Base-by-base conservation (phyloP, 2,113 vertebrate genomes). In the Mus pahari region DNA sequence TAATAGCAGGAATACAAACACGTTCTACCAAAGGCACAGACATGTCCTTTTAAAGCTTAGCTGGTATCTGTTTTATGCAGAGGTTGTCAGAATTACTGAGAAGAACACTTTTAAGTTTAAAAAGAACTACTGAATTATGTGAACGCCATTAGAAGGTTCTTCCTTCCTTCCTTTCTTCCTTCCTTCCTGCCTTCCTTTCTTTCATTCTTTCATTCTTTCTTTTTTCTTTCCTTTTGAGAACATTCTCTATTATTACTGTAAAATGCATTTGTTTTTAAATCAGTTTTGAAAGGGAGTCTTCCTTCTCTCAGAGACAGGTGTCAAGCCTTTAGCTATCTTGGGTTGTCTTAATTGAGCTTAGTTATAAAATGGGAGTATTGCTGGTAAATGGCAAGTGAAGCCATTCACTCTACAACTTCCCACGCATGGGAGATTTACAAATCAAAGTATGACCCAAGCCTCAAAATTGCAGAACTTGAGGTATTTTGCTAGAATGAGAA, bases 21-120 rank as follows among this genome's bases (percentile, higher is more conserved):
- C n/a, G n/a, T 20, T 87, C 0, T 10, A 66, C 7, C n/a, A n/a
- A 87, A 93, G 28, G 9, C 39, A 64, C 4, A 94, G 48, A 78
- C 50, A 60, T 28, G 17, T 86, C 20, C 4, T 71, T 94, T 31
- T 24, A 53, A 50, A 62, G 31, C 36, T 14, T 33, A 93, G 19
- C 4, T 66, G 82, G n/a, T 45, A 70, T 12, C 58, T 71, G 26
- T 66, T 94, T 36, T 79, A 17, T 55, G 4, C 28, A 42, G 22
- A 62, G 26, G 2, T 14, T 86, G 3, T 90, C 36, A 86, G 3
- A 92, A 92, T 84, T 78, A 89, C 60, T 45, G 39, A 90, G 68
- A 70, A 90, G 48, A 0, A 39, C 48, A 88, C 48, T 89, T 89
- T 91, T 55, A 78, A 79, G 3, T 90, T 92, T 95, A 70, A 87